phyloP scores from a whole-genome alignment of 2,113 vertebrate species.

The Gulo gulo region DNA sequence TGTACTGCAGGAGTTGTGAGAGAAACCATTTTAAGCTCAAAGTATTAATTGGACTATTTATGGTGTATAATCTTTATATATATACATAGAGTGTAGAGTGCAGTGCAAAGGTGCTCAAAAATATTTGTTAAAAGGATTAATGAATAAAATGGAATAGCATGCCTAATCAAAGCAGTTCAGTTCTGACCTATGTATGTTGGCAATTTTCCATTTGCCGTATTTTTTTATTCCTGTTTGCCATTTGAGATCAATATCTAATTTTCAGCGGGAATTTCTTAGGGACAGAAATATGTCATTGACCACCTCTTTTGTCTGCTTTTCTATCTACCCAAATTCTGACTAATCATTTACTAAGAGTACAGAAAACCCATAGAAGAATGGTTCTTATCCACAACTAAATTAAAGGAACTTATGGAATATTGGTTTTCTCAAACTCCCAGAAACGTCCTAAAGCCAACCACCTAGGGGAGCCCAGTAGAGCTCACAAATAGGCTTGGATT shows the following conservation, averaged over 20 bases:
- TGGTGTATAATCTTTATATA: not conserved
- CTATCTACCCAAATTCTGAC: not conserved
- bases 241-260: conserved; percentile 19
- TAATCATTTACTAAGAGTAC: not conserved
- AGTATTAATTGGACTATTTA: not conserved
- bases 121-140: not conserved
- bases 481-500: not conserved
- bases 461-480: not conserved
- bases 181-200: not conserved
- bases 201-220: not conserved
- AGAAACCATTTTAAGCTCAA: not conserved
- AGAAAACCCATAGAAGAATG: not conserved
- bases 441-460: not conserved
- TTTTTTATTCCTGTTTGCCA: not conserved
- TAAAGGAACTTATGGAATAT: not conserved
- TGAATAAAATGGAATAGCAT: not conserved
- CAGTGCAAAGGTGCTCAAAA: not conserved
- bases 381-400: not conserved
- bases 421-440: not conserved
- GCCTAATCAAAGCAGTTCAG: not conserved
- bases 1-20: not conserved
- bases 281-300: not conserved
- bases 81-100: not conserved
- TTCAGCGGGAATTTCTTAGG: not conserved
- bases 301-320: not conserved